Percentiles rank a stretch among this genome's conserved stretches.
These are phyloP conservation scores for Chymomyza amoena DNA, from an alignment of 2,888 invertebrate species.

Conservation along the genomic window DNA sequence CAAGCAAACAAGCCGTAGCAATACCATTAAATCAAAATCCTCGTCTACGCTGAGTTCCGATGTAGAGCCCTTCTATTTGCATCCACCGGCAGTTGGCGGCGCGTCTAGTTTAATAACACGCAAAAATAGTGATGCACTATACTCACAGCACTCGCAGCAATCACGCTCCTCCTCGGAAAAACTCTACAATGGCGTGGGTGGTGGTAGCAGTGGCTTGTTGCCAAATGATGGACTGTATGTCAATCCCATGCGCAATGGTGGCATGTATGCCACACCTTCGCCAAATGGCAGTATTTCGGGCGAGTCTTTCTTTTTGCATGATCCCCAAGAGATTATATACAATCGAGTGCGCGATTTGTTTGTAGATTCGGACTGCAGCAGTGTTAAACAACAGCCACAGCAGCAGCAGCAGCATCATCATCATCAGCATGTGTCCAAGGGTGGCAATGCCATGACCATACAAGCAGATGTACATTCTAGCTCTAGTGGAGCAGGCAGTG, in stretches of 20 bases:
- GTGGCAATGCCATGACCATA: conserved; percentile 81
- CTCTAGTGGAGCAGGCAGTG: conserved; percentile 82
- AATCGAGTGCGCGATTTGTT: conserved; percentile 92
- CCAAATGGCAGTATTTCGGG: conserved; percentile 81
- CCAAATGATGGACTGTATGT: conserved; percentile 88
- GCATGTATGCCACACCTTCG: conserved; percentile 80
- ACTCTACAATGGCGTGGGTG: conserved; percentile 63
- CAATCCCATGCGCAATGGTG: conserved; percentile 85
- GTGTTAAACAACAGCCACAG: conserved; percentile 65
- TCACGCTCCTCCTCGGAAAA: conserved; percentile 76
- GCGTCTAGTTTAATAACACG: conserved; percentile 48
- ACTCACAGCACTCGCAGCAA: conserved; percentile 64
- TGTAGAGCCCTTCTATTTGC: conserved; percentile 86
- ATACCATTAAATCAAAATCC: conserved; percentile 78
- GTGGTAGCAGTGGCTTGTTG: conserved; percentile 39
- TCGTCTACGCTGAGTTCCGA: conserved; percentile 79
- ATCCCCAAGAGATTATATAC: conserved; percentile 88
- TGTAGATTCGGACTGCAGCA: conserved; percentile 80
- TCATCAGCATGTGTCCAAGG: conserved; percentile 50
- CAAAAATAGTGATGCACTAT: conserved; percentile 75
- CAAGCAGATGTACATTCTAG: conserved; percentile 93
- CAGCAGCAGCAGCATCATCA: conserved; percentile 45
- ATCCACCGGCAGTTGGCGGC: conserved; percentile 81
- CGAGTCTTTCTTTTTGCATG: conserved; percentile 92
- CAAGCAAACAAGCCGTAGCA: conserved; percentile 77